These are phyloP conservation scores for Chionoecetes opilio DNA, from an alignment of 1,140 invertebrate species.

Conservation along the genomic window DNA sequence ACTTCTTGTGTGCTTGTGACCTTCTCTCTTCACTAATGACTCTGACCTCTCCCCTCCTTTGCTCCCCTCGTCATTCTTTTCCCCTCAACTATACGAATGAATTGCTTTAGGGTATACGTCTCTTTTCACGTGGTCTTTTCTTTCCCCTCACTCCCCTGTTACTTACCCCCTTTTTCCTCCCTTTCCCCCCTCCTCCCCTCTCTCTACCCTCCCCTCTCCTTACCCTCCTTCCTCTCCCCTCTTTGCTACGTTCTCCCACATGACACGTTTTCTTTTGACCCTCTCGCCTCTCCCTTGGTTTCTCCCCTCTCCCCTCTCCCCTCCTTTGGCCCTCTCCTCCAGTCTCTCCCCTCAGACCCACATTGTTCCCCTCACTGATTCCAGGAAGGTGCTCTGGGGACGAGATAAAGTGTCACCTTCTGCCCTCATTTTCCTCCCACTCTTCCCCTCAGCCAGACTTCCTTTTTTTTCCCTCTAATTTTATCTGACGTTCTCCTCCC, in stretches of 20 bases:
- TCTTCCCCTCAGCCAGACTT: not conserved
- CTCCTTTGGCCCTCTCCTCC: conserved; percentile 10
- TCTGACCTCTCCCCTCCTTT: no score
- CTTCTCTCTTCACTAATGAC: no score
- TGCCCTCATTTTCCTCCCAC: not conserved
- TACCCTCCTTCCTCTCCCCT: no score
- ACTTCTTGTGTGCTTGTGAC: no score
- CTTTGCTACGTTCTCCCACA: no score
- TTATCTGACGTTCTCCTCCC: not conserved
- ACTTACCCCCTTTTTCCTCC: not conserved
- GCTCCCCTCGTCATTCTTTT: no score
- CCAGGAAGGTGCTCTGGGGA: not conserved
- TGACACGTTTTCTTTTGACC: no score
- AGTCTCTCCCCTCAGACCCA: no score
- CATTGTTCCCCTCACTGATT: not conserved
- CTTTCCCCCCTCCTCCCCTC: not conserved
- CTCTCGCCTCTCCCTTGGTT: not conserved
- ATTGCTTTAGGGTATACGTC: no score
- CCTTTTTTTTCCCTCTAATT: not conserved
- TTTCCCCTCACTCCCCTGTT: not conserved
- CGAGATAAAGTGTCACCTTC: not conserved
- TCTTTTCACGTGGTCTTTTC: not conserved
- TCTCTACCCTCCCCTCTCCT: no score
- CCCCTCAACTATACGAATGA: no score
- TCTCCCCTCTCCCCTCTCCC: not conserved